phyloP scores from a whole-genome alignment of 2,113 vertebrate species.

The Coregonus clupeaformis region DNA sequence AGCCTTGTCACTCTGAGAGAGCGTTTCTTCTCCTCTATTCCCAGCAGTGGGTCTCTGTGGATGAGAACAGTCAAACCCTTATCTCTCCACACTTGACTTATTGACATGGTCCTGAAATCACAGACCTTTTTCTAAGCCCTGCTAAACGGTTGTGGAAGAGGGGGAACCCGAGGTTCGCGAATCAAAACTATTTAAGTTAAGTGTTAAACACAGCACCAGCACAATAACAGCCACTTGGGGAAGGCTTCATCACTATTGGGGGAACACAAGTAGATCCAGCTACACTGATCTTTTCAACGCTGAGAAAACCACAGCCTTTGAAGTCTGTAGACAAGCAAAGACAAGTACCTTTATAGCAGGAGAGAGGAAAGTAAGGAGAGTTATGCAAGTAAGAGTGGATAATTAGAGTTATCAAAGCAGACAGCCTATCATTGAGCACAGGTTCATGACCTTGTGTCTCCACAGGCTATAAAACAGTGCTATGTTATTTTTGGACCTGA shows the following conservation, averaged over 20 bases:
- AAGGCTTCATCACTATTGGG: background rate
- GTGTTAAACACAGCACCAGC: slow-evolving; percentile 49
- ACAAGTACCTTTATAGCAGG: background rate
- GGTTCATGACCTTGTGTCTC: slow-evolving; percentile 37
- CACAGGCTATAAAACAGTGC: slow-evolving; percentile 13
- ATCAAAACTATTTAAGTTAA: slow-evolving; percentile 56
- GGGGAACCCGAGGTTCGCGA: slow-evolving; percentile 13
- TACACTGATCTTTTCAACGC: slow-evolving; percentile 40
- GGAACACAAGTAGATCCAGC: slow-evolving; percentile 52
- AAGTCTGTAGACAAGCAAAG: slow-evolving; percentile 44
- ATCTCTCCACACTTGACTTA: slow-evolving; percentile 40
- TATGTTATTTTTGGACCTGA: background rate
- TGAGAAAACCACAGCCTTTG: slow-evolving; percentile 42
- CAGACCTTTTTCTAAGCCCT: slow-evolving; percentile 4
- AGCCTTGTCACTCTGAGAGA: slow-evolving; percentile 42
- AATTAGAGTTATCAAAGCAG: slow-evolving; percentile 46
- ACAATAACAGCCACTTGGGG: slow-evolving; percentile 37
- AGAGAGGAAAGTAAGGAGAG: slow-evolving; percentile 9
- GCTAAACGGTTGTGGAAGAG: background rate
- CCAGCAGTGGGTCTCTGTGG: slow-evolving; percentile 17
- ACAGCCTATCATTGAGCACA: slow-evolving; percentile 36
- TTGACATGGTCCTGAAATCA: slow-evolving; percentile 22
- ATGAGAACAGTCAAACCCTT: slow-evolving; percentile 30
- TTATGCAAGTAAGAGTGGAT: slow-evolving; percentile 29
- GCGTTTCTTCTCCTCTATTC: slow-evolving; percentile 16